Conservation (phyloP, 1,140 invertebrate species). For the Cherax destructor region DNA sequence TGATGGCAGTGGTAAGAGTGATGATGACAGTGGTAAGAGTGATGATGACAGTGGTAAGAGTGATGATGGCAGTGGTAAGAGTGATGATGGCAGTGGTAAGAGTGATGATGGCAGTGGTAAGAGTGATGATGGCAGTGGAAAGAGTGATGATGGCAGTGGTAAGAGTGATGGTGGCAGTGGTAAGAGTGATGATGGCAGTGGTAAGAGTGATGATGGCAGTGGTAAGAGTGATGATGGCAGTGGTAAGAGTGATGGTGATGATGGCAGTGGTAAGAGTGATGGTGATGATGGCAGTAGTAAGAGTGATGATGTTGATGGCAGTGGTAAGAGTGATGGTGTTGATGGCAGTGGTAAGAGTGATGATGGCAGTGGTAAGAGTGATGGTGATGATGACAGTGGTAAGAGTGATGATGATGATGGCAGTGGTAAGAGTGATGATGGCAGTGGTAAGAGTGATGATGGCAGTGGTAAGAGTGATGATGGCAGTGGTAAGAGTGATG, state of each 20-base stretch:
- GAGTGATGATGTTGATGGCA: not conserved
- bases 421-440: not conserved
- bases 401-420: not conserved
- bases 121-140: not conserved
- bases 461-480: not conserved
- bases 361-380: not conserved
- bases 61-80: not conserved
- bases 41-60: not conserved
- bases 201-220: not conserved
- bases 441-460: not conserved
- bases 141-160: not conserved
- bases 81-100: not conserved
- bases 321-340: too few species aligned
- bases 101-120: not conserved
- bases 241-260: not conserved
- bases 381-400: not conserved
- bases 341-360: not conserved
- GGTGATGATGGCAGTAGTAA: not conserved
- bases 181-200: not conserved
- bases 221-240: not conserved
- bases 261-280: not conserved
- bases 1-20: not conserved
- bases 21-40: not conserved
- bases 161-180: not conserved
- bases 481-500: too few species aligned